Conservation (phyloP, 2,888 invertebrate genomes). For the Oxycera nigricornis region DNA sequence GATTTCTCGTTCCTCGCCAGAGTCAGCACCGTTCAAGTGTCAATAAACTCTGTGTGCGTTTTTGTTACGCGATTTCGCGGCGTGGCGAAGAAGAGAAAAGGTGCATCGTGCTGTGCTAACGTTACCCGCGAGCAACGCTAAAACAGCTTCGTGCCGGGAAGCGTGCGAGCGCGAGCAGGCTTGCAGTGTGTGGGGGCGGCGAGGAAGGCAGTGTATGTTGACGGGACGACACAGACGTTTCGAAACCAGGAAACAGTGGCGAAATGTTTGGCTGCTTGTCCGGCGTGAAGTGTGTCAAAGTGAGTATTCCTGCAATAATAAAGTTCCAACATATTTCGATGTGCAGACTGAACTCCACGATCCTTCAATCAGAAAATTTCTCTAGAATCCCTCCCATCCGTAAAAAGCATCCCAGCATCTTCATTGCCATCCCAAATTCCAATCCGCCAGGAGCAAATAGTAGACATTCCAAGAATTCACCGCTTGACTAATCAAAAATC, state of each 20-base stretch:
- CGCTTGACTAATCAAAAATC: no score
- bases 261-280: no score
- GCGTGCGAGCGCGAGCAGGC: background rate
- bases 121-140: background rate
- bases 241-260: background rate
- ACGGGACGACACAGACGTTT: no score
- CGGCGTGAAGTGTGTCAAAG: background rate
- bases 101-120: background rate
- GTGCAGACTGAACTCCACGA: background rate
- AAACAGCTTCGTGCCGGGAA: no score
- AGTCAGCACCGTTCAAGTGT: constrained; percentile 23
- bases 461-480: no score
- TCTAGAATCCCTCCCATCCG: no score
- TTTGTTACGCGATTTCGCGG: background rate
- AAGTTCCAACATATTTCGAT: background rate
- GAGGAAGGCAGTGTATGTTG: background rate
- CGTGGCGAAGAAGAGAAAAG: background rate
- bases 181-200: no score
- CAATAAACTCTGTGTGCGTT: constrained; percentile 38
- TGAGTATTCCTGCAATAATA: no score
- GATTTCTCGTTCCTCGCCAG: background rate
- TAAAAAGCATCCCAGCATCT: no score
- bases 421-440: no score
- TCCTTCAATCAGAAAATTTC: no score
- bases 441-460: no score